Base-by-base conservation (phyloP, 1,140 invertebrate species). In the Elysia chlorotica region DNA sequence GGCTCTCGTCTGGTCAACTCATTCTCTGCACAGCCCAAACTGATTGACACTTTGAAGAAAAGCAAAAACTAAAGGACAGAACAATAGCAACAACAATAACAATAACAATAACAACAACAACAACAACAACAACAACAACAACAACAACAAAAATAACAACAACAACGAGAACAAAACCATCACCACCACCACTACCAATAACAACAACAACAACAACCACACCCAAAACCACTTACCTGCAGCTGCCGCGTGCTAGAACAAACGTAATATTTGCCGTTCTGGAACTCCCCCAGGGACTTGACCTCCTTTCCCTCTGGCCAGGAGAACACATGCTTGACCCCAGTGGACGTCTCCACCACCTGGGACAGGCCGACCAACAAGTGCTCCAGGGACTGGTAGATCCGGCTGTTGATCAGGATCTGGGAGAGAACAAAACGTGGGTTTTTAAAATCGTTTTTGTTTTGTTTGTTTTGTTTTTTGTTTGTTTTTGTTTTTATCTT, bases 221-320 rank as follows among this genome's bases (percentile, higher is more conserved):
- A n/a, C 56, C 6, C 10, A 17, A 59, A 59, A 25, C 6, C 28
- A 21, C 66, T 25, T 6, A 71, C 69, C 25, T 65, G 65, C 0
- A 96, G 95, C n/a, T 92, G 92, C 85, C 95, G 95, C 81, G 94
- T 95, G 19, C 93, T 95, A 2, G 95, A 83, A 19, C 83, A 85
- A 69, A 97, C 93, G 84, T 97, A 97, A 14, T 92, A 93, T n/a
- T 92, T 92, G 19, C 94, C 94, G 81, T 96, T 94, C 82, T 95
- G 92, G 54, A 98, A 88, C 79, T 97, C 94, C 63, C 95, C 94
- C 31, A 98, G 88, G 74, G 91, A 91, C 79, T 92, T 91, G 78
- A 96, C 93, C 53, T 93, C 89, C 74, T 93, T 91, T 0, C 96
- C 96, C 76, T 96, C 94, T 0, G 83, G 83, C 91, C 95, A 93